These are phyloP conservation scores for Pseudocheirus occidentalis DNA, from an alignment of 2,797 vertebrate genomes.

Conservation along the genomic window DNA sequence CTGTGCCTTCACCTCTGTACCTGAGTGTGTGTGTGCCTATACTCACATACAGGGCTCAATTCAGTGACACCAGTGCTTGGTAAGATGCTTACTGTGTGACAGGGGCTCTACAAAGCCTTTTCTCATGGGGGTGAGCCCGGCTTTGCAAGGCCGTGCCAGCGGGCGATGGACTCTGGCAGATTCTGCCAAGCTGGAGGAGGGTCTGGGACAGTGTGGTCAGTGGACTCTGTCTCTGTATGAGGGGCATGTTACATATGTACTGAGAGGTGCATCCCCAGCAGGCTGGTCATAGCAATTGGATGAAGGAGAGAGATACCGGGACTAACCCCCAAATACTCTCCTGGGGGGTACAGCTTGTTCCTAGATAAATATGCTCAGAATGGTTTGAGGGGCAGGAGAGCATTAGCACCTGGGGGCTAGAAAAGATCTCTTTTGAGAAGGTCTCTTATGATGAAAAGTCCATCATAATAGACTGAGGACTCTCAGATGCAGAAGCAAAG, in stretches of 20 bases:
- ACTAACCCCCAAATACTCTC: not conserved
- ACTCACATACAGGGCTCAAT: not conserved
- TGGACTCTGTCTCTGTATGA: not conserved
- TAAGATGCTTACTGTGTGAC: too few relatives aligned
- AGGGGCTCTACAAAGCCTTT: not conserved
- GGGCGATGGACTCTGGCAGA: not conserved
- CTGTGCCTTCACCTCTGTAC: not conserved
- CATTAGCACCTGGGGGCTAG: not conserved
- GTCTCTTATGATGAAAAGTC: too few relatives aligned
- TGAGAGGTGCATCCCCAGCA: not conserved
- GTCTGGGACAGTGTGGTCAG: too few relatives aligned
- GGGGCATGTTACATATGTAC: too few relatives aligned
- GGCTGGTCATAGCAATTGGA: not conserved
- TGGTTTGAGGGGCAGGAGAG: not conserved
- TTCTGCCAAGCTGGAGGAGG: not conserved
- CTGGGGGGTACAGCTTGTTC: not conserved
- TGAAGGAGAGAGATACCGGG: not conserved
- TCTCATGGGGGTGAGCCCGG: not conserved
- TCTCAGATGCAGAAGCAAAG: not conserved
- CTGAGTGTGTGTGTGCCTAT: not conserved
- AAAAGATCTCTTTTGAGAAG: too few relatives aligned
- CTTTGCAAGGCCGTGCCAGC: not conserved
- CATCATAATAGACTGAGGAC: not conserved
- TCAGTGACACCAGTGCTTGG: not conserved
- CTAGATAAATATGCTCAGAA: not conserved